phyloP scores from a whole-genome alignment of 2,888 invertebrate species.

The Cryptocephalus moraei region DNA sequence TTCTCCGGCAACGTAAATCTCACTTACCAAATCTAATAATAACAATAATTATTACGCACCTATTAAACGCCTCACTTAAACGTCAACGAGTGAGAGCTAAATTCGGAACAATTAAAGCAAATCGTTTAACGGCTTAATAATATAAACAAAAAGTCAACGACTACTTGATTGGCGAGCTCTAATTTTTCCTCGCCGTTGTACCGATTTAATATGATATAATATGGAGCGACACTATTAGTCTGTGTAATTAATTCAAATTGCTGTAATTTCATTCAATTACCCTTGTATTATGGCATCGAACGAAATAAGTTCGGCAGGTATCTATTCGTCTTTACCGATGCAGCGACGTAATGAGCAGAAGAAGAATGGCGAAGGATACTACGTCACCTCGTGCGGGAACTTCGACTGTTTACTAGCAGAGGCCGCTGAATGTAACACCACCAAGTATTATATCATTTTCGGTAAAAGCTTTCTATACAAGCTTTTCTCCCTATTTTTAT shows the following conservation, averaged over 20 bases:
- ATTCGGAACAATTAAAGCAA: constrained; percentile 17
- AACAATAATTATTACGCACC: not conserved
- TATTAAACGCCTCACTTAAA: not conserved
- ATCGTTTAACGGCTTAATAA: constrained; percentile 27
- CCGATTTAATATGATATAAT: constrained; percentile 29
- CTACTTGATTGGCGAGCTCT: constrained; percentile 34
- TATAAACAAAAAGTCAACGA: constrained; percentile 31
- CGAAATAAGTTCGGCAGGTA: constrained; percentile 10
- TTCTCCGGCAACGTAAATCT: too few species aligned
- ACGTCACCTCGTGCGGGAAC: too few species aligned
- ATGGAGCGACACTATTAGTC: constrained; percentile 31
- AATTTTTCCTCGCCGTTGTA: constrained; percentile 27
- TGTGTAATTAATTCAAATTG: constrained; percentile 36
- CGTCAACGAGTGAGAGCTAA: not conserved
- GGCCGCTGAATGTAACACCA: too few species aligned
- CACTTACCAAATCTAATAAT: too few species aligned
- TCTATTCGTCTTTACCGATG: constrained; percentile 1
- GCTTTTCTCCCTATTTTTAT: too few species aligned
- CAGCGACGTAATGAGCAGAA: not conserved
- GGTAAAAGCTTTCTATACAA: too few species aligned
- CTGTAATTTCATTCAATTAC: constrained; percentile 38
- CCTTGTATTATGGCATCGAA: constrained; percentile 13
- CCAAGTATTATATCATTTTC: too few species aligned
- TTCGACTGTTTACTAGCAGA: too few species aligned
- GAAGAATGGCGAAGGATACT: too few species aligned